Evolutionary conservation across 1,140 invertebrate species (phyloP).

Genomic region (Brachionus angularis): DNA sequence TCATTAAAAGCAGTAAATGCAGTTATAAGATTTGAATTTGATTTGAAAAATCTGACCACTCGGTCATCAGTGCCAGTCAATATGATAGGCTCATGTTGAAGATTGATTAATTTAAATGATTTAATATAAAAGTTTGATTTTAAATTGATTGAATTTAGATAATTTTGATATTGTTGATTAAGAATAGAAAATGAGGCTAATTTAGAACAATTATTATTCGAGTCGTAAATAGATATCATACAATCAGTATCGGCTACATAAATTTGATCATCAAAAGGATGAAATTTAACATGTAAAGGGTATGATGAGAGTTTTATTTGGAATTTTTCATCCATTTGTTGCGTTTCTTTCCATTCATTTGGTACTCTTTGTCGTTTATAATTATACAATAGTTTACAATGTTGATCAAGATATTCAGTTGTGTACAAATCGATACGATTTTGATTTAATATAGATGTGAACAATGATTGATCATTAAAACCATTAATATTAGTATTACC

Average conservation of each 20-base stretch:
- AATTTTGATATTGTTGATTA: neutral
- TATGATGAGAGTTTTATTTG: slow-evolving; percentile 1
- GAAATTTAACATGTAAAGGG: slow-evolving; percentile 20
- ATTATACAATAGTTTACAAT: slow-evolving; percentile 30
- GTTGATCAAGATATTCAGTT: slow-evolving; percentile 16
- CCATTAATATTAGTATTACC: too few relatives aligned
- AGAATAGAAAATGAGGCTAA: neutral
- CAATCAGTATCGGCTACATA: slow-evolving; percentile 17
- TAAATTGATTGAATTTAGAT: too few relatives aligned
- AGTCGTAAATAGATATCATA: slow-evolving; percentile 4
- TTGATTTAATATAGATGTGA: neutral
- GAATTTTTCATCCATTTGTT: slow-evolving; percentile 4
- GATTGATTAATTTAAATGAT: slow-evolving; percentile 33
- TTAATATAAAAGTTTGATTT: neutral
- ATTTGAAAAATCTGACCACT: slow-evolving; percentile 17
- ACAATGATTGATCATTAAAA: neutral
- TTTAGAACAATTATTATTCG: neutral
- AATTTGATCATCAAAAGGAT: slow-evolving; percentile 24
- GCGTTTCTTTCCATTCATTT: neutral
- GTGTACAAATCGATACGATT: neutral
- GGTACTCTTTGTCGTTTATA: neutral
- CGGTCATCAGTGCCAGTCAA: slow-evolving; percentile 5
- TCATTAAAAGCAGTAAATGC: slow-evolving; percentile 22
- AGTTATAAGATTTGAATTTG: slow-evolving; percentile 7
- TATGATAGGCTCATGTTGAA: slow-evolving; percentile 12